phyloP scores from a whole-genome alignment of 2,797 vertebrate genomes.

The Onychomys torridus region DNA sequence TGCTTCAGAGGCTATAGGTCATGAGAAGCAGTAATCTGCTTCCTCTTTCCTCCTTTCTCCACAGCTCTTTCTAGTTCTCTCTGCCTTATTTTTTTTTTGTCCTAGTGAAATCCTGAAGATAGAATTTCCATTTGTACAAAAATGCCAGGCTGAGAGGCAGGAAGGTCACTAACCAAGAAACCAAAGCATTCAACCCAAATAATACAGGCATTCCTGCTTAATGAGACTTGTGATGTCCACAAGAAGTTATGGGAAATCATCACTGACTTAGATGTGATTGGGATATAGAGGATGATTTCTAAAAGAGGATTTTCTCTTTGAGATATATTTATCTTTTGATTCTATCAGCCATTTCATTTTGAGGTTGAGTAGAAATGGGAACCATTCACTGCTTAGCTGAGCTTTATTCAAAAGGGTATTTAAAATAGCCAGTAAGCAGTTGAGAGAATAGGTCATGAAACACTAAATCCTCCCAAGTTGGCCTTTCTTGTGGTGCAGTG shows the following conservation, averaged over 20 bases:
- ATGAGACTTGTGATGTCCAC: neutral
- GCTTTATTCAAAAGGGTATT: neutral
- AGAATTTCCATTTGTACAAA: constrained; percentile 61
- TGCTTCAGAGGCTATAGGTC: constrained; percentile 3
- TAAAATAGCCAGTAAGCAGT: constrained; percentile 3
- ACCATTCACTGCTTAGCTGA: constrained; percentile 22
- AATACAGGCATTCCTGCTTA: neutral
- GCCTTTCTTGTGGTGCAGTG: constrained; percentile 65
- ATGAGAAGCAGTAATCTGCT: neutral
- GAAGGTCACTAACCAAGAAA: neutral
- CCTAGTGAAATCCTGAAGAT: constrained; percentile 60
- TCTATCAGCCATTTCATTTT: constrained; percentile 27
- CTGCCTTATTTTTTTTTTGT: constrained; percentile 37
- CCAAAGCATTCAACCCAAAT: constrained; percentile 32
- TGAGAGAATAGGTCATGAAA: constrained; percentile 55
- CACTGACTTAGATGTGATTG: neutral
- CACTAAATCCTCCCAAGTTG: constrained; percentile 42
- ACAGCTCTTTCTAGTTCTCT: constrained; percentile 38
- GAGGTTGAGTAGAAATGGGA: constrained; percentile 54
- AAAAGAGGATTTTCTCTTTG: neutral
- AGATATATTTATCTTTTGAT: constrained; percentile 54
- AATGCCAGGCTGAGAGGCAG: constrained; percentile 57
- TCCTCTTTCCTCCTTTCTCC: constrained; percentile 1
- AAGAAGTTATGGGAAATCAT: constrained; percentile 1
- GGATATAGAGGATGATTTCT: neutral